phyloP scores from a whole-genome alignment of 2,888 invertebrate genomes.

The Spialia ferax region DNA sequence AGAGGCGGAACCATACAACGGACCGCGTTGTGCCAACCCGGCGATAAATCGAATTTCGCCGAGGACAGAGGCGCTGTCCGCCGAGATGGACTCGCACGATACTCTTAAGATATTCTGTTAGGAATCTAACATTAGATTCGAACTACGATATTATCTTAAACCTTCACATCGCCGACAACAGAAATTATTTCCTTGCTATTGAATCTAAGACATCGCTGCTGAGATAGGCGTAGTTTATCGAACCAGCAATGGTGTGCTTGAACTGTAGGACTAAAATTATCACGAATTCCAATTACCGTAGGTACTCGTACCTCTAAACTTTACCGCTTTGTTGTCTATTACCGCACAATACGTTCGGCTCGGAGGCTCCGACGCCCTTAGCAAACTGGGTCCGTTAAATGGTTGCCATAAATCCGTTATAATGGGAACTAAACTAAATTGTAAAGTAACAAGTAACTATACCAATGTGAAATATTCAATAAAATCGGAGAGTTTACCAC shows the following conservation, averaged over 20 bases:
- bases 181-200: conserved; percentile 37
- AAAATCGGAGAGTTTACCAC: conserved; percentile 33
- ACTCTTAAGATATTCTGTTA: conserved; percentile 62
- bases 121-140: conserved; percentile 56
- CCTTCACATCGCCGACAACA: conserved; percentile 13
- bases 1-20: conserved; percentile 76
- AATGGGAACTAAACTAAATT: conserved; percentile 44
- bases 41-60: conserved; percentile 77
- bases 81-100: conserved; percentile 70
- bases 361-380: conserved; percentile 42
- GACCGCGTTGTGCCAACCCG: conserved; percentile 65
- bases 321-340: conserved; percentile 50
- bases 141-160: conserved; percentile 47
- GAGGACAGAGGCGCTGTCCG: conserved; percentile 71
- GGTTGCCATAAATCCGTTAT: conserved; percentile 46
- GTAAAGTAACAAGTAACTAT: no score
- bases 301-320: conserved; percentile 18
- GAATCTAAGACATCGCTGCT: conserved; percentile 22
- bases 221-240: conserved; percentile 13
- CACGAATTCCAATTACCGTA: conserved; percentile 35
- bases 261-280: conserved; percentile 23
- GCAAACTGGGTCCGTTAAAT: conserved; percentile 44
- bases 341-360: conserved; percentile 46
- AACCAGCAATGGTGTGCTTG: conserved; percentile 26
- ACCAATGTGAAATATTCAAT: conserved; percentile 28